These are phyloP conservation scores for Megalurothrips usitatus DNA, from an alignment of 2,888 invertebrate genomes.

Conservation along the genomic window DNA sequence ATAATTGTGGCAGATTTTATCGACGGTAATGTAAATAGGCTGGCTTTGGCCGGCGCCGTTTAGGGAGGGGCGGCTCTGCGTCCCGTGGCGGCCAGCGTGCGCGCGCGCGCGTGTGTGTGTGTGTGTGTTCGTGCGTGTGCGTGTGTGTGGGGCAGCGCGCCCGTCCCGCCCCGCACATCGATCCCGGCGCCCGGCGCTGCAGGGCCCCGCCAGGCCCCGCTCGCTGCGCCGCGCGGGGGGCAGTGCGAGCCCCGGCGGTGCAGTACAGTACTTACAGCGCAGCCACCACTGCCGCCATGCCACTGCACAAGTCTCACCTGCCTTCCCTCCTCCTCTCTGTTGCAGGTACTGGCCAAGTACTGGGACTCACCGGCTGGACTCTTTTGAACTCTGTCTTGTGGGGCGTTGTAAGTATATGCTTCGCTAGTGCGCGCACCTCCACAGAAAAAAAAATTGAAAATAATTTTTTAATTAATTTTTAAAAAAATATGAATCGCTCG, in stretches of 20 bases:
- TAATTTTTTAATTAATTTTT: no score
- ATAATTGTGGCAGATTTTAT: not conserved
- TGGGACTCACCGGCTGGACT: not conserved
- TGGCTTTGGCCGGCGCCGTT: not conserved
- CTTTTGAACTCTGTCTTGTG: not conserved
- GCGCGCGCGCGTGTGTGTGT: no score
- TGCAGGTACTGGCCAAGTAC: slow-evolving; percentile 16
- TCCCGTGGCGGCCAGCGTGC: no score
- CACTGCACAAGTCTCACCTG: not conserved
- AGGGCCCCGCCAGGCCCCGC: not conserved
- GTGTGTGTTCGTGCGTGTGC: no score
- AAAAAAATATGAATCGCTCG: no score
- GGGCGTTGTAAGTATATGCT: slow-evolving; percentile 7
- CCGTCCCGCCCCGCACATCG: not conserved
- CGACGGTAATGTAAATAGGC: not conserved
- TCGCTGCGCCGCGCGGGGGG: not conserved
- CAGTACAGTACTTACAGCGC: not conserved
- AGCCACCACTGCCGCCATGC: no score
- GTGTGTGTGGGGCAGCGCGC: no score
- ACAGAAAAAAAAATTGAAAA: no score
- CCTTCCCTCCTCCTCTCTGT: not conserved
- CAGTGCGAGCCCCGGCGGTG: not conserved
- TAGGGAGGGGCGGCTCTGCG: no score
- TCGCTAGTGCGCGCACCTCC: no score
- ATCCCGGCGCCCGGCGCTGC: not conserved